phyloP scores from a whole-genome alignment of 92 coral and sea anemone species.

The Siderastrea siderea region DNA sequence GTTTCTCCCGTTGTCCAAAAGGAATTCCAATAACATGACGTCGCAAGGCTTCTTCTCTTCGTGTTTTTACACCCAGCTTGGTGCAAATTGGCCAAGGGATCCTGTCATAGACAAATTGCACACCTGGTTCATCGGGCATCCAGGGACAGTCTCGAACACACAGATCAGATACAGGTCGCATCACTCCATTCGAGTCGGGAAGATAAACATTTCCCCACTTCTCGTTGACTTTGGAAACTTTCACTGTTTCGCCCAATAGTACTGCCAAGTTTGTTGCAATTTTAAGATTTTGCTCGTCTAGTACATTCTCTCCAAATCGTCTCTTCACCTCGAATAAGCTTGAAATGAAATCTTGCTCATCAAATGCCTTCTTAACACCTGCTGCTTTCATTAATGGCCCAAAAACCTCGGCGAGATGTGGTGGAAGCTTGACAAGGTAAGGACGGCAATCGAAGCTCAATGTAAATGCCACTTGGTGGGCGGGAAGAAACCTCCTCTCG shows the following conservation, averaged over 20 bases:
- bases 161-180: constrained; percentile 49
- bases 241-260: neutral
- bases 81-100: constrained; percentile 44
- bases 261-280: neutral
- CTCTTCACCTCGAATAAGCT: constrained; percentile 47
- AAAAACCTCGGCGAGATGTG: constrained; percentile 28
- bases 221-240: neutral
- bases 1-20: constrained; percentile 85
- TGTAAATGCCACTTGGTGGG: constrained; percentile 60
- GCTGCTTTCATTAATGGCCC: constrained; percentile 47
- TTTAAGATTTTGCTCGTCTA: constrained; percentile 13
- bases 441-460: constrained; percentile 63
- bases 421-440: constrained; percentile 59
- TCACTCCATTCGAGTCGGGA: constrained; percentile 62
- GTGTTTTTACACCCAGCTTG: constrained; percentile 63
- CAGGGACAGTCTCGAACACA: constrained; percentile 74
- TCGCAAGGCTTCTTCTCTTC: constrained; percentile 62
- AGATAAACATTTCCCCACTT: constrained; percentile 49
- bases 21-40: constrained; percentile 53
- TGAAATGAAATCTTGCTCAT: constrained; percentile 53
- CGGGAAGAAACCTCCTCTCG: constrained; percentile 54
- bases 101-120: constrained; percentile 44
- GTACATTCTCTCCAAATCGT: neutral
- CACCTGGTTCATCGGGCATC: constrained; percentile 71
- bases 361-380: constrained; percentile 67